Conservation (phyloP, 1,140 invertebrate genomes). For the Plodia interpunctella region DNA sequence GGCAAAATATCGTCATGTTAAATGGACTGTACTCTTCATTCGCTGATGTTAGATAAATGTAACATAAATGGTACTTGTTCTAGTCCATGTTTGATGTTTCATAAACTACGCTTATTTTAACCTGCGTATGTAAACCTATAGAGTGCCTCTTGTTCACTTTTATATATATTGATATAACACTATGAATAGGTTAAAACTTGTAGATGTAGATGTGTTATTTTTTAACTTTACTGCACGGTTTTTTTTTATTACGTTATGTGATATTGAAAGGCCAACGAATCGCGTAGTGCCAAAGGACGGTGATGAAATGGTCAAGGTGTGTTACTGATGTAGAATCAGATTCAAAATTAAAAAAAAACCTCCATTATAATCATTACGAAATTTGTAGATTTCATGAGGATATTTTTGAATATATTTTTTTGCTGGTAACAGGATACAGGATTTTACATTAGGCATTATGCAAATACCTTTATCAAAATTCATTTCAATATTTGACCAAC, state of each 20-base stretch:
- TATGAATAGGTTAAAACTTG: conserved; percentile 59
- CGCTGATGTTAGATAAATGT: conserved; percentile 51
- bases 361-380: too few relatives aligned
- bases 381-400: too few relatives aligned
- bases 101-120: conserved; percentile 70
- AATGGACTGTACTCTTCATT: conserved; percentile 28
- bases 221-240: conserved; percentile 52
- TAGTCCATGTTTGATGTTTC: conserved; percentile 62
- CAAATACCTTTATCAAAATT: too few relatives aligned
- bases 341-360: neutral
- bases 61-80: conserved; percentile 48
- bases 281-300: conserved; percentile 60
- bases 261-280: conserved; percentile 36
- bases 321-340: neutral
- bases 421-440: too few relatives aligned
- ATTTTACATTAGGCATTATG: too few relatives aligned
- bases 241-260: conserved; percentile 40
- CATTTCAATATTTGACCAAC: too few relatives aligned
- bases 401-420: too few relatives aligned
- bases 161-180: conserved; percentile 73
- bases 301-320: neutral
- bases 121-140: conserved; percentile 75
- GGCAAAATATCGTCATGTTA: neutral
- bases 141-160: conserved; percentile 78
- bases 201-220: conserved; percentile 64